Percentiles rank a stretch among this genome's conserved stretches.
Conservation (phyloP, 2,113 vertebrate genomes). For the Notiomystis cincta region DNA sequence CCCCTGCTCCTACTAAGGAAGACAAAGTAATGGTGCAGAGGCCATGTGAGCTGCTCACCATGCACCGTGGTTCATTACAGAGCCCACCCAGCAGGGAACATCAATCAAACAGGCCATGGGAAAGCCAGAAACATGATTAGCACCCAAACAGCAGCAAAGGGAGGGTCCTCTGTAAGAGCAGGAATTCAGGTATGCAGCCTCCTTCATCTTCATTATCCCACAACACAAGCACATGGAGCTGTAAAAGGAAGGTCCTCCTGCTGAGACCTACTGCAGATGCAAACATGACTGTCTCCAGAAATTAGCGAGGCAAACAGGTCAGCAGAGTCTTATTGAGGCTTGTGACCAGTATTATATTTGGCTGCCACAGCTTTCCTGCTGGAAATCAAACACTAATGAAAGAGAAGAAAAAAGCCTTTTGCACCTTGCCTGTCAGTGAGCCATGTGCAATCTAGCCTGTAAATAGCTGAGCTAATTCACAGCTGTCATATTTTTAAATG, state of each 20-base stretch:
- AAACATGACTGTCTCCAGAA: conserved; percentile 27
- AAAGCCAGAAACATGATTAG: neutral
- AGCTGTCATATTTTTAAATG: conserved; percentile 43
- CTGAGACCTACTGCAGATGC: neutral
- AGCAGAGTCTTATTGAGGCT: neutral
- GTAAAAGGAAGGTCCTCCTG: conserved; percentile 25
- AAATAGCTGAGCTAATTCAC: conserved; percentile 21
- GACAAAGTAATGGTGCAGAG: neutral
- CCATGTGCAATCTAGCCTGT: neutral
- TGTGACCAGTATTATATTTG: neutral
- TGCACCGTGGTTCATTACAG: conserved; percentile 34
- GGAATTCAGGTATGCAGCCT: conserved; percentile 9
- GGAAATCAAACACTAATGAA: conserved; percentile 1
- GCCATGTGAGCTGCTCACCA: neutral
- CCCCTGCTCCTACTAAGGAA: neutral
- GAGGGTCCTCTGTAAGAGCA: neutral
- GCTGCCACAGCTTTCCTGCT: neutral
- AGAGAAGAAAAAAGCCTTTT: neutral
- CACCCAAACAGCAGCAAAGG: neutral
- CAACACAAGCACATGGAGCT: neutral
- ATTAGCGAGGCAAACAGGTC: conserved; percentile 54
- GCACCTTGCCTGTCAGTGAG: neutral
- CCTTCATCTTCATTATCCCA: conserved; percentile 59
- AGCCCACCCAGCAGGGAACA: neutral
- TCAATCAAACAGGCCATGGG: neutral